Evolutionary conservation across 2,888 invertebrate species (phyloP), one percentile per base, ranked within the genome.

Genomic region (Beris chalybata): DNA sequence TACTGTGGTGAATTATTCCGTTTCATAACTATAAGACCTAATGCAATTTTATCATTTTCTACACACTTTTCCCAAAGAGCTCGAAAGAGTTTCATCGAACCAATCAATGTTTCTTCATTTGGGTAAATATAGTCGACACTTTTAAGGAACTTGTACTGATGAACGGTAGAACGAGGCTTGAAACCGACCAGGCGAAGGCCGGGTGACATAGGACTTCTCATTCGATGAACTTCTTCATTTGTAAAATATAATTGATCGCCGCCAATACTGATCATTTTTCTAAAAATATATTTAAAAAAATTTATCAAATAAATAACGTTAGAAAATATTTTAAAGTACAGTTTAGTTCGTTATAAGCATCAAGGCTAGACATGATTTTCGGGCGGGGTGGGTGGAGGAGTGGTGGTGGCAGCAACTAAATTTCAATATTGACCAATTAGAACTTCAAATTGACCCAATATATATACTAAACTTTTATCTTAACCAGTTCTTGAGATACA

Each of bases 101-200:
- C 91, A 75, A 82, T 81, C 69, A 86, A 82, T 4, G 76, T 74
- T 12, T 75, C 77, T 73, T 91, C 91, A 81, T 87, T 87, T 2
- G 91, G 90, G 76, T 87, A 91, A 70, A 91, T 80, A 74, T 91
- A 91, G 68, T 85, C 84, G 30, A 86, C 83, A 13, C 85, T 83
- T 74, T 86, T 87, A n/a, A 87, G 78, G 57, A 75, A 78, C 32
- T 72, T 71, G 7, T 75, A 65, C 1, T 66, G 69, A 0, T 75
- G 72, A 32, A 81, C 50, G 0, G 81, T 80, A 74, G 79, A 79
- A 61, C 83, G 83, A 54, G 86, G 84, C 74, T 87, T 87, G 73
- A 88, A 88, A 5, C 87, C 87, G 13, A 88, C 76, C 13, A 88
- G 78, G 76, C 83, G 83, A 71, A 87, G 76, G 70, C 82, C 82